Evolutionary conservation across 2,888 invertebrate genomes (phyloP).

Genomic region (Anoncus sp.): DNA sequence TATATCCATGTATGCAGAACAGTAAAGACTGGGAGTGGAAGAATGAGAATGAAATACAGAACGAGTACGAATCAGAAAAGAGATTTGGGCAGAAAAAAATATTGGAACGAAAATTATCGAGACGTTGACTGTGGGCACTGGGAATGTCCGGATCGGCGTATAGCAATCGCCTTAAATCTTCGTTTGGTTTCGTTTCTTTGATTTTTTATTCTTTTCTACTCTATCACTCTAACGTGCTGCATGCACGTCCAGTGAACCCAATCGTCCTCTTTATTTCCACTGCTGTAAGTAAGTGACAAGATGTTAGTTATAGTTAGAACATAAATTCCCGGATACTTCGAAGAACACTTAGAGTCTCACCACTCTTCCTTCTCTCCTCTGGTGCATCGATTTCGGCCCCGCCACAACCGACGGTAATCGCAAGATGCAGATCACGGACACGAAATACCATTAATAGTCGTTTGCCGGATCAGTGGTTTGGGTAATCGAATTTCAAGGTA

Average conservation of each 20-base stretch:
- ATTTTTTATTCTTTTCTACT: slow-evolving; percentile 21
- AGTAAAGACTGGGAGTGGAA: no score
- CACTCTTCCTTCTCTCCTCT: slow-evolving; percentile 39
- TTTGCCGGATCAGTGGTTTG: slow-evolving; percentile 81
- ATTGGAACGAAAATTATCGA: no score
- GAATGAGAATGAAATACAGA: no score
- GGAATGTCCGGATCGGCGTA: slow-evolving; percentile 46
- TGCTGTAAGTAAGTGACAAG: no score
- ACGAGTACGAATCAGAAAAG: no score
- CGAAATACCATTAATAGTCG: slow-evolving; percentile 82
- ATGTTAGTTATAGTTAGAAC: slow-evolving; percentile 54
- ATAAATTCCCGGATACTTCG: slow-evolving; percentile 57
- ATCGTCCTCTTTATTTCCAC: slow-evolving; percentile 14
- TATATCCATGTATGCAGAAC: no score
- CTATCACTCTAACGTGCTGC: background rate
- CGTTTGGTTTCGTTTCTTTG: background rate
- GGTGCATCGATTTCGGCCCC: slow-evolving; percentile 24
- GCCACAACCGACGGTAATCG: slow-evolving; percentile 44
- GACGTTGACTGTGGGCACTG: no score
- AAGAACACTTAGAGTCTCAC: slow-evolving; percentile 64
- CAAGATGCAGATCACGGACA: slow-evolving; percentile 80
- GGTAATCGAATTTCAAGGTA: slow-evolving; percentile 77
- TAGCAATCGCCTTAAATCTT: slow-evolving; percentile 49
- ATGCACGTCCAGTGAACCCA: background rate
- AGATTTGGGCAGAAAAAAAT: no score